phyloP scores from a whole-genome alignment of 2,888 invertebrate genomes.

The Baccha elongata region DNA sequence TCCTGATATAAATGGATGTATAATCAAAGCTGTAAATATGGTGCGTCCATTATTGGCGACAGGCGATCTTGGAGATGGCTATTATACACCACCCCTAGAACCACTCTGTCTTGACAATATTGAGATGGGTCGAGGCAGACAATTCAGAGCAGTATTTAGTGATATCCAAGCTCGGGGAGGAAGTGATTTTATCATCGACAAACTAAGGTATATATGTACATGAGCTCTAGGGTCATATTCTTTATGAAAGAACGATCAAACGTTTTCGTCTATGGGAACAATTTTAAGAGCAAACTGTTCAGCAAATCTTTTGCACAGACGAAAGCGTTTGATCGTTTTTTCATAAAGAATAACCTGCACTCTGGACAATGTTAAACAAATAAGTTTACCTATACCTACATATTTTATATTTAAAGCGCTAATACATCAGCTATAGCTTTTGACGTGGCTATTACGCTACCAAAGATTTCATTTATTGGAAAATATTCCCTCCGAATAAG shows the following conservation, averaged over 20 bases:
- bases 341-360: no score
- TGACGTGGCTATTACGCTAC: constrained; percentile 80
- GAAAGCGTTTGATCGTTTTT: no score
- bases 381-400: neutral
- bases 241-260: no score
- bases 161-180: constrained; percentile 80
- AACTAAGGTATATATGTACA: constrained; percentile 79
- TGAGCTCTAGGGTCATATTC: no score
- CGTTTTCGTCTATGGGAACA: no score
- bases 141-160: constrained; percentile 80
- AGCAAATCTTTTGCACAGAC: no score
- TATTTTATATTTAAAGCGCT: constrained; percentile 75
- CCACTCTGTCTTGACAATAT: constrained; percentile 80
- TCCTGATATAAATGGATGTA: constrained; percentile 80
- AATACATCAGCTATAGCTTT: constrained; percentile 79
- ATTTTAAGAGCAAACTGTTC: no score
- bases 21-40: constrained; percentile 79
- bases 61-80: constrained; percentile 82
- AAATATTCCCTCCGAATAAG: constrained; percentile 80
- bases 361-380: no score
- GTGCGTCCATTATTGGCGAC: constrained; percentile 79
- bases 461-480: constrained; percentile 80
- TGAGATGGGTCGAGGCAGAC: constrained; percentile 79
- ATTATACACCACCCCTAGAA: constrained; percentile 79
- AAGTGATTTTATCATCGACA: constrained; percentile 81